Evolutionary conservation across 2,797 vertebrate species (phyloP).

Genomic region (Lepilemur septentrionalis): DNA sequence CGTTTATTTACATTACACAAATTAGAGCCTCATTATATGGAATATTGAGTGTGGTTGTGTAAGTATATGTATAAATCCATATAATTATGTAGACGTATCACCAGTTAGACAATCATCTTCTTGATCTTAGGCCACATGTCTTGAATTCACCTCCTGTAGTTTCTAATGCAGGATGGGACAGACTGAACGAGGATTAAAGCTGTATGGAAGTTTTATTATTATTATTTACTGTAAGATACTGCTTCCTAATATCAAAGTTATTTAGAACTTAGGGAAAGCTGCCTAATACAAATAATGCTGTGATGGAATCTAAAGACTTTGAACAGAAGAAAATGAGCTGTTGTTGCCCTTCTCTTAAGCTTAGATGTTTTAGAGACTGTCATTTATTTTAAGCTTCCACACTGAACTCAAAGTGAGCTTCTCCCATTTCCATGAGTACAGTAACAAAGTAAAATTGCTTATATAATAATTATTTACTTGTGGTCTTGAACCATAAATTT

Average conservation of each 20-base stretch:
- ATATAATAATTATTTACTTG: constrained; percentile 57
- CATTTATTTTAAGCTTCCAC: constrained; percentile 31
- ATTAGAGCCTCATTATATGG: background rate
- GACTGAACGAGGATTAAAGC: background rate
- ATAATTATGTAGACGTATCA: background rate
- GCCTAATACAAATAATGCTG: background rate
- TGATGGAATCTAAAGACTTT: background rate
- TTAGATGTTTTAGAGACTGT: background rate
- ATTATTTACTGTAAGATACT: background rate
- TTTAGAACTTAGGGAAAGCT: background rate
- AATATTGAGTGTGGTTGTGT: background rate
- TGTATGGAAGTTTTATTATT: background rate
- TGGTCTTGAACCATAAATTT: constrained; percentile 38
- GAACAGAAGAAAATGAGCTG: background rate
- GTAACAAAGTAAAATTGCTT: constrained; percentile 49
- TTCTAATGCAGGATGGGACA: background rate
- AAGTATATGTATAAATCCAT: background rate
- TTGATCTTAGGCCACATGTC: background rate
- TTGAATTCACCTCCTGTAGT: background rate
- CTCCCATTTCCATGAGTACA: constrained; percentile 25
- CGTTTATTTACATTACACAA: background rate
- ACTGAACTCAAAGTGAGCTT: background rate
- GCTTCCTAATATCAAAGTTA: background rate
- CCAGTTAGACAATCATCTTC: background rate
- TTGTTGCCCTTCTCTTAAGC: background rate